Conservation (phyloP, 2,797 vertebrate genomes). For the Anguilla anguilla region DNA sequence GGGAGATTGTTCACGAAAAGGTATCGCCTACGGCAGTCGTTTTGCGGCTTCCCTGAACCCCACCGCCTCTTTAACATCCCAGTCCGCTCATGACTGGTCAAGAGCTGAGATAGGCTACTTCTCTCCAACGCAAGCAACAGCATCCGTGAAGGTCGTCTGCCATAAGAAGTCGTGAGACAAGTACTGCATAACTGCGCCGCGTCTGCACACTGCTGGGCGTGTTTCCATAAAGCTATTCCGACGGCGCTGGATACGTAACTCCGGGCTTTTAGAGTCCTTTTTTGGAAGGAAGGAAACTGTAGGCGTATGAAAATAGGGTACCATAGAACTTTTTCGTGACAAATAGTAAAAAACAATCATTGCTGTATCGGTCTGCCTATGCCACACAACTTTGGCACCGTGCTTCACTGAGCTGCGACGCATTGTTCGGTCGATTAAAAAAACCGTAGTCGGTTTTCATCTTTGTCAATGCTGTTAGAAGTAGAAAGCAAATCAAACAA, state of each 20-base stretch:
- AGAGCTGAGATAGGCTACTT: background rate
- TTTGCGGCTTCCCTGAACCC: background rate
- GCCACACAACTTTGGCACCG: conserved; percentile 4
- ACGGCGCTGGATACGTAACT: conserved; percentile 1
- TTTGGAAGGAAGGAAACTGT: background rate
- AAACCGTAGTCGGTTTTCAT: background rate
- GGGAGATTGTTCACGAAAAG: background rate
- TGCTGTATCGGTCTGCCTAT: background rate
- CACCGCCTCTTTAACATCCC: background rate
- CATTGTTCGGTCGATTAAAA: background rate
- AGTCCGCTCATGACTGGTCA: background rate
- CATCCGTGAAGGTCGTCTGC: conserved; percentile 19
- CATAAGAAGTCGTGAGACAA: background rate
- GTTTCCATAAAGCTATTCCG: conserved; percentile 7
- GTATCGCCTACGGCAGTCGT: background rate
- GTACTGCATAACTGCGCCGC: conserved; percentile 25
- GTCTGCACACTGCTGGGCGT: conserved; percentile 27
- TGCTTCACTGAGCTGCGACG: background rate
- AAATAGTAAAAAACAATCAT: background rate
- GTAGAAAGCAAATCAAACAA: background rate
- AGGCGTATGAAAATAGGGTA: background rate
- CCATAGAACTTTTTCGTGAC: background rate
- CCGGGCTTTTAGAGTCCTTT: background rate
- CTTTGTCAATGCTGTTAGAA: background rate
- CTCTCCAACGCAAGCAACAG: background rate